Conservation (phyloP, 2,797 vertebrate species). For the Triplophysa yarkandensis region DNA sequence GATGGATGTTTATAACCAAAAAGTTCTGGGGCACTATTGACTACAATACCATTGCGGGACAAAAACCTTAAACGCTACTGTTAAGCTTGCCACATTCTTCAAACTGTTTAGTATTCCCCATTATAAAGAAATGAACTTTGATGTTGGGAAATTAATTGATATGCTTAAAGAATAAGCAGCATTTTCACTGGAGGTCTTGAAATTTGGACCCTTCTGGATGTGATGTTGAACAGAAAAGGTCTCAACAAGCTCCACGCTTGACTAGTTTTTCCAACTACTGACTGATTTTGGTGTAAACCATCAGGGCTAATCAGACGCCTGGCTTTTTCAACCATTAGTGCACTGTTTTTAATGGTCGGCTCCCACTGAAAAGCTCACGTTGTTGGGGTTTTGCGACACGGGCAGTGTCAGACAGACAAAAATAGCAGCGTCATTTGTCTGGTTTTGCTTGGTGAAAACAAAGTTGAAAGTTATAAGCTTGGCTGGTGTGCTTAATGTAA, state of each 20-base stretch:
- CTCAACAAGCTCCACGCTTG: conserved; percentile 1
- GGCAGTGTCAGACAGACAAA: conserved; percentile 12
- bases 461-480: not conserved
- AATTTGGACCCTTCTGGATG: not conserved
- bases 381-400: not conserved
- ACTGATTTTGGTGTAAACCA: conserved; percentile 53
- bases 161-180: no score
- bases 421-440: conserved; percentile 18
- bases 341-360: conserved; percentile 57
- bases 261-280: conserved; percentile 21
- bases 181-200: not conserved
- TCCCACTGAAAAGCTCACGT: not conserved
- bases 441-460: not conserved
- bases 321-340: conserved; percentile 64
- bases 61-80: no score
- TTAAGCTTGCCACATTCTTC: no score
- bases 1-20: no score
- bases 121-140: no score
- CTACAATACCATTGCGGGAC: no score
- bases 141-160: no score
- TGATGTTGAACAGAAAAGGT: not conserved
- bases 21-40: no score
- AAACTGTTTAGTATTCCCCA: no score
- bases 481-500: not conserved
- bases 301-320: conserved; percentile 43